Base-by-base conservation (phyloP, 2,888 invertebrate genomes). In the Lasioglossum leucozonium region DNA sequence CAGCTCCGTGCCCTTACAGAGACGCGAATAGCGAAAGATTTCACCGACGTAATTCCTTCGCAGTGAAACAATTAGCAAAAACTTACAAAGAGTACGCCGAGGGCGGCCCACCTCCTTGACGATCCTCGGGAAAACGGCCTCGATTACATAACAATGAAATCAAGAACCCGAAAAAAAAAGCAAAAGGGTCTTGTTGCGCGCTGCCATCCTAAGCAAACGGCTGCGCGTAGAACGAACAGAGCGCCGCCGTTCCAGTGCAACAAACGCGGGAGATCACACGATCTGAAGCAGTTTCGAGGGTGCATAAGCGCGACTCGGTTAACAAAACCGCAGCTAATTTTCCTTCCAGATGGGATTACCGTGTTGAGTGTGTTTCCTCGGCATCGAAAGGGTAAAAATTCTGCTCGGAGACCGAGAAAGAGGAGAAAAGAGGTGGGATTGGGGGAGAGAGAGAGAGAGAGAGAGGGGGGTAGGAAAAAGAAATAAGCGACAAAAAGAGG, bases 311-410 rank as follows among this genome's bases (percentile, higher is more conserved):
- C 62, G 62, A 62, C 62, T 30, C 62, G 30, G 16, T 30, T 30
- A 6, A 62, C 62, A 62, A 62, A 62, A 62, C 62, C 62, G 62
- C 62, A 62, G 62, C 65, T 65, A 34, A 37, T 34, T 65, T 37
- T 65, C 65, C 18, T 65, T 22, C 65, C 18, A 37, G 34, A 65
- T 62, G 62, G 62, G 30, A 62, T 62, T 69, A n/a, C 69, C 22
- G 65, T n/a, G 37, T 40, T n/a, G 40, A 65, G 18, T 65, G 65
- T 34, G 18, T 65, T 34, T 34, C 34, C 65, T 34, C 65, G 34
- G 18, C 65, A 34, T 71, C 42, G 42, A 42, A 71, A n/a, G 42
- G 26, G 71, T 26, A 40, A 37, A 71, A 65, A 71, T 42, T 71
- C 16, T 42, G 42, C 71, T 71, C 71, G 0, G 11, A 10, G 42